Conservation (phyloP, 92 coral and sea anemone genomes). For the Zoanthus sansibaricus region DNA sequence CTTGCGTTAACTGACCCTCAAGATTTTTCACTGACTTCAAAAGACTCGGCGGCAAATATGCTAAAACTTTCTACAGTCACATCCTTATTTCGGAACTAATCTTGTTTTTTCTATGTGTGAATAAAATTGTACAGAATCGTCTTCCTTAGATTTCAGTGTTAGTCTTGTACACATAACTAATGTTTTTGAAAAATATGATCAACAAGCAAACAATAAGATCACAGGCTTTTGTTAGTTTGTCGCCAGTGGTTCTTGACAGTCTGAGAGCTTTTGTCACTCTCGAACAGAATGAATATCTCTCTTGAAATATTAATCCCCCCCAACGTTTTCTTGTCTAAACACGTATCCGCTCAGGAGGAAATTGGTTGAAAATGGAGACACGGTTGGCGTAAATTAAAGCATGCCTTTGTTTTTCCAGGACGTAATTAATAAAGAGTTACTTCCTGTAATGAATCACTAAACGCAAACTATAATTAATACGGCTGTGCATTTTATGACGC, state of each 20-base stretch:
- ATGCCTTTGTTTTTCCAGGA: neutral
- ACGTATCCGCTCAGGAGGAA: neutral
- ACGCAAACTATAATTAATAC: neutral
- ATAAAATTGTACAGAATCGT: neutral
- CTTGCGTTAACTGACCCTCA: constrained; percentile 13
- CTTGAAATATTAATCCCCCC: constrained; percentile 19
- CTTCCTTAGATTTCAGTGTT: neutral
- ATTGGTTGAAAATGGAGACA: neutral
- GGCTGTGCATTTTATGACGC: constrained; percentile 12
- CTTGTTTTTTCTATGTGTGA: neutral
- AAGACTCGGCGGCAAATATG: constrained; percentile 19
- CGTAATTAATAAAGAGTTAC: neutral
- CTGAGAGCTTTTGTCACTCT: neutral
- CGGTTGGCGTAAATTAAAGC: neutral
- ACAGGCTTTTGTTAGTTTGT: constrained; percentile 30
- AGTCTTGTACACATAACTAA: neutral
- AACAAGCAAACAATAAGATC: neutral
- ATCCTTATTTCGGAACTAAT: constrained; percentile 24
- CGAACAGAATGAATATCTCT: constrained; percentile 1
- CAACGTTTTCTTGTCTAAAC: constrained; percentile 1
- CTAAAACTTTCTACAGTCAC: neutral
- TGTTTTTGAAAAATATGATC: neutral
- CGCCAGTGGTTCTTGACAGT: constrained; percentile 35
- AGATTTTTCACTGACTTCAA: constrained; percentile 19
- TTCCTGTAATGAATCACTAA: neutral